These are phyloP conservation scores for Isichthys henryi DNA, from an alignment of 2,113 vertebrate species.

Conservation along the genomic window DNA sequence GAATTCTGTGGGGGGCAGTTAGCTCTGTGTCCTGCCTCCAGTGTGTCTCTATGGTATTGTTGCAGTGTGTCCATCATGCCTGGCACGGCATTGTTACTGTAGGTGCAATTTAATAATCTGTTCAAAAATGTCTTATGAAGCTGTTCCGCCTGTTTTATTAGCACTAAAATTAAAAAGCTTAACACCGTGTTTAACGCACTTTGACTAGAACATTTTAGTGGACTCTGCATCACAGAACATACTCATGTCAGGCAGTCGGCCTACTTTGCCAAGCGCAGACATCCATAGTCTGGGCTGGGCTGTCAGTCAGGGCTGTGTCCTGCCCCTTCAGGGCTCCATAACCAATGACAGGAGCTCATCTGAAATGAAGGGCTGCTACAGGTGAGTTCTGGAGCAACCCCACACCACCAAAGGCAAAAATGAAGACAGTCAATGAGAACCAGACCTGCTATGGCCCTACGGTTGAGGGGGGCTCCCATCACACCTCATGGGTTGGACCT, in stretches of 20 bases:
- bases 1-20: not conserved
- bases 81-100: not conserved
- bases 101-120: not conserved
- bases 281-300: not conserved
- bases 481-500: conserved; percentile 49
- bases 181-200: not conserved
- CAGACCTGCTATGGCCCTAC: not conserved
- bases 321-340: not conserved
- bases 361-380: not conserved
- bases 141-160: not conserved
- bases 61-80: too few relatives aligned
- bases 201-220: not conserved
- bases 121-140: not conserved
- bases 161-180: not conserved
- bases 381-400: not conserved
- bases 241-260: not conserved
- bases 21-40: too few relatives aligned
- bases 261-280: not conserved
- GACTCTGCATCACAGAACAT: not conserved
- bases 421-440: not conserved
- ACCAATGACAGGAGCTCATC: not conserved
- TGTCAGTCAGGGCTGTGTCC: not conserved
- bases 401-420: not conserved
- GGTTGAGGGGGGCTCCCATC: conserved; percentile 21
- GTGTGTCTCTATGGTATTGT: too few relatives aligned